These are phyloP conservation scores for Sclerurus mexicanus DNA, from an alignment of 2,113 vertebrate species.

Conservation along the genomic window DNA sequence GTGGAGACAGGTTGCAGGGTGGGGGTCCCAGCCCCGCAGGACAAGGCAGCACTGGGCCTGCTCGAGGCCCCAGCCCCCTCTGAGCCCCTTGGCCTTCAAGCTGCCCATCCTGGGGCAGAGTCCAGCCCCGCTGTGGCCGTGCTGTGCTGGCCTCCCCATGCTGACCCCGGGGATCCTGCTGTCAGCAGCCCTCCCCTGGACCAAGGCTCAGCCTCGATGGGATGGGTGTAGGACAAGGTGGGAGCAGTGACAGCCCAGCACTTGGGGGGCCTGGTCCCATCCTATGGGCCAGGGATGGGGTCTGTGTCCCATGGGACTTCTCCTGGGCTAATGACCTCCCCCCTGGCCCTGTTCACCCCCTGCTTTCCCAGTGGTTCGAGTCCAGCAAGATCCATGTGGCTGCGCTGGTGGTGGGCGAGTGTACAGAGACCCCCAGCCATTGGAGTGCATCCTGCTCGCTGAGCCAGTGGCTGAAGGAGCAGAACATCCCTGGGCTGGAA, in stretches of 20 bases:
- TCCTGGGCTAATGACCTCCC: fast-evolving
- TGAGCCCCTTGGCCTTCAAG: not conserved
- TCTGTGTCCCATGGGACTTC: not conserved
- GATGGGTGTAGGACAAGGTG: not conserved
- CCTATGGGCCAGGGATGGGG: not conserved
- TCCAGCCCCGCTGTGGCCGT: fast-evolving
- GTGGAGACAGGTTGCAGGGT: too few species aligned
- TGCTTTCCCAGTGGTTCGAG: constrained; percentile 87
- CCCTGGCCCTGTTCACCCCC: fast-evolving
- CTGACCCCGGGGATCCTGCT: not conserved
- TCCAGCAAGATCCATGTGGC: constrained; percentile 87
- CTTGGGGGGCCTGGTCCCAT: not conserved
- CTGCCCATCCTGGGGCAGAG: not conserved
- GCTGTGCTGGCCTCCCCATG: fast-evolving
- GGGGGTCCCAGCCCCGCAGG: too few species aligned
- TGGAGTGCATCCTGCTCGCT: constrained; percentile 86
- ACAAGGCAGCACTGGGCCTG: not conserved
- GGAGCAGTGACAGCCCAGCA: not conserved
- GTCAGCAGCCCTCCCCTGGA: not conserved
- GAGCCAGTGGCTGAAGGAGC: constrained; percentile 89
- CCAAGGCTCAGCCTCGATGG: fast-evolving
- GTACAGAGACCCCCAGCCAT: constrained; percentile 87
- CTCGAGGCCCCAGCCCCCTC: not conserved
- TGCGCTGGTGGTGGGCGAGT: constrained; percentile 89
- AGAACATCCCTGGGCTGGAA: constrained; percentile 88